These are phyloP conservation scores for Paratrypauchen microcephalus DNA, from an alignment of 2,797 vertebrate genomes.

Conservation along the genomic window DNA sequence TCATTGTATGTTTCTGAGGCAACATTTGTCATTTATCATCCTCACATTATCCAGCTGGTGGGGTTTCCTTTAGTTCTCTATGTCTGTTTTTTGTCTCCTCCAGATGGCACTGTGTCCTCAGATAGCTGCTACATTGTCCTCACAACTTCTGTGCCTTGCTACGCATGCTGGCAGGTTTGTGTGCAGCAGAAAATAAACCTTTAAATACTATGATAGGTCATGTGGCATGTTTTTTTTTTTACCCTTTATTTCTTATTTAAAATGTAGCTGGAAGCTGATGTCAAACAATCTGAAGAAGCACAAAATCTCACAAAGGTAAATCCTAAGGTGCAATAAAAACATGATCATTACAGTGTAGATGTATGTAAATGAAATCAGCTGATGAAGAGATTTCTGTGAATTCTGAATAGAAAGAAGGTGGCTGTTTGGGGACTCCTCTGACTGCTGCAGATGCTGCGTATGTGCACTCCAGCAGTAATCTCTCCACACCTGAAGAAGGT, in stretches of 20 bases:
- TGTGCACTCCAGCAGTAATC: slow-evolving; percentile 80
- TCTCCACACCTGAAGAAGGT: slow-evolving; percentile 89
- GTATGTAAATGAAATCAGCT: not conserved
- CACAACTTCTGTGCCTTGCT: slow-evolving; percentile 87
- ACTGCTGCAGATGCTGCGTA: slow-evolving; percentile 81
- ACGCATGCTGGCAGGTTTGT: slow-evolving; percentile 91
- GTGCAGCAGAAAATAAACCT: slow-evolving; percentile 9
- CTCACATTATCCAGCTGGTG: slow-evolving; percentile 15
- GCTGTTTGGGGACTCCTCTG: slow-evolving; percentile 83
- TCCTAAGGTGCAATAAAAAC: not conserved
- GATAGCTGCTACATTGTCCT: slow-evolving; percentile 88
- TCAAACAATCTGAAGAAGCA: slow-evolving; percentile 88
- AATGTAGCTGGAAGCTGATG: slow-evolving; percentile 87
- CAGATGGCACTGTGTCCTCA: slow-evolving; percentile 88
- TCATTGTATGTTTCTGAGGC: slow-evolving; percentile 2
- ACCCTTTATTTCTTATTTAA: not conserved
- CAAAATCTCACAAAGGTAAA: slow-evolving; percentile 80
- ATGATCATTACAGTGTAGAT: not conserved
- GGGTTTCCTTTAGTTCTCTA: slow-evolving; percentile 1
- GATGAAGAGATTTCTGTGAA: slow-evolving; percentile 15
- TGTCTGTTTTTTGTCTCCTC: slow-evolving; percentile 61
- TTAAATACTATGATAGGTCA: not conserved
- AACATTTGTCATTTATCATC: slow-evolving; percentile 25
- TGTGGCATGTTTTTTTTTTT: not conserved
- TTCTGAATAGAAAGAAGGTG: slow-evolving; percentile 76